Evolutionary conservation across 2,797 vertebrate genomes (phyloP).

Genomic region (Morus bassanus): DNA sequence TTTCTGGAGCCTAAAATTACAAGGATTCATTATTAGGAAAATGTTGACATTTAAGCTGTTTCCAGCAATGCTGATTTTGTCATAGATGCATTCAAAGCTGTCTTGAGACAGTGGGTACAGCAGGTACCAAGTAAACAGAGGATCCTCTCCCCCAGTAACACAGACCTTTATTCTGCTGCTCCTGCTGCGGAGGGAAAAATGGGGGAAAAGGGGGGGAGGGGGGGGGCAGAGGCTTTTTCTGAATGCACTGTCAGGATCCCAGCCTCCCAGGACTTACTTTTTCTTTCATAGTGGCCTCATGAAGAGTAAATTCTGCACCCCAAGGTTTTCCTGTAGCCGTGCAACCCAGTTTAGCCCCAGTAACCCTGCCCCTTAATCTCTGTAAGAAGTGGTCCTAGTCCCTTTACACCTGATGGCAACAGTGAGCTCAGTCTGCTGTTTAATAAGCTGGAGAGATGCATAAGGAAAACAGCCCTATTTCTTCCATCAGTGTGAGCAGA

Average conservation of each 20-base stretch:
- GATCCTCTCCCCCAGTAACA: neutral
- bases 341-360: neutral
- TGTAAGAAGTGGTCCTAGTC: neutral
- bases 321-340: neutral
- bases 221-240: neutral
- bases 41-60: neutral
- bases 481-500: neutral
- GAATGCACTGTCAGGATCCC: neutral
- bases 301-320: neutral
- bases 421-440: neutral
- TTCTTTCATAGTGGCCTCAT: neutral
- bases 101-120: neutral
- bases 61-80: neutral
- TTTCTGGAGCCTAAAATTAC: neutral
- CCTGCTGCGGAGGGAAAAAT: neutral
- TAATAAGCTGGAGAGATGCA: neutral
- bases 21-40: neutral
- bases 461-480: neutral
- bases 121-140: neutral
- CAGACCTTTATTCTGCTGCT: neutral
- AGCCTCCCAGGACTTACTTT: neutral
- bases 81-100: neutral
- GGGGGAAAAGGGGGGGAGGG: fast-evolving
- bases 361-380: neutral
- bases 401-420: neutral